A percentile compares a stretch with the other conserved stretches of the same genome.
These are phyloP conservation scores for Drepanosiphum platanoidis DNA, from an alignment of 2,888 invertebrate genomes.

Conservation along the genomic window DNA sequence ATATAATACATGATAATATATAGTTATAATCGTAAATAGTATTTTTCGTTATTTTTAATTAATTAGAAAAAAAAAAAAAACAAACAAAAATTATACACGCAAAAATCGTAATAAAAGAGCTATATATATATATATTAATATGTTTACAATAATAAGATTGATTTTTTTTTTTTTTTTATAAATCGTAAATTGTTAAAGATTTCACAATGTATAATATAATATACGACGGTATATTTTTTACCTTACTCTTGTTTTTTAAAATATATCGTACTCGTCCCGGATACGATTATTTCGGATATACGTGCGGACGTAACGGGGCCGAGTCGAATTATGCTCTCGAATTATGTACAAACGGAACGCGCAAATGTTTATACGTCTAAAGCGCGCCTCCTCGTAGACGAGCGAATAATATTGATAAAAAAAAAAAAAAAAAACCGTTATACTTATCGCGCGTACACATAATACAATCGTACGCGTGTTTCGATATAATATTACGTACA, in stretches of 20 bases:
- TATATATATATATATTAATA: slow-evolving; percentile 37
- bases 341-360: slow-evolving; percentile 38
- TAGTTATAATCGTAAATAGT: slow-evolving; percentile 34
- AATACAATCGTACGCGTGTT: background rate
- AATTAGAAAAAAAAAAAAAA: slow-evolving; percentile 40
- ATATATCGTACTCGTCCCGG: background rate
- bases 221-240: slow-evolving; percentile 25
- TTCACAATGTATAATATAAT: slow-evolving; percentile 23
- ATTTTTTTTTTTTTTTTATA: too few relatives aligned
- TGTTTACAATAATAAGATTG: slow-evolving; percentile 41
- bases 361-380: background rate
- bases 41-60: slow-evolving; percentile 38
- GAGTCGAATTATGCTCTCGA: background rate
- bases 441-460: background rate
- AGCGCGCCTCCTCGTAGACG: background rate
- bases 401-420: background rate
- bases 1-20: slow-evolving; percentile 7
- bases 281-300: too few relatives aligned
- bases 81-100: slow-evolving; percentile 44
- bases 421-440: background rate
- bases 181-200: too few relatives aligned
- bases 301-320: background rate
- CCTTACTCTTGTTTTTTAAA: background rate
- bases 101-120: slow-evolving; percentile 47
- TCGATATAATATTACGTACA: slow-evolving; percentile 9